Base-by-base conservation (phyloP, 1,140 invertebrate species). In the Pseudobourletiella spinata region DNA sequence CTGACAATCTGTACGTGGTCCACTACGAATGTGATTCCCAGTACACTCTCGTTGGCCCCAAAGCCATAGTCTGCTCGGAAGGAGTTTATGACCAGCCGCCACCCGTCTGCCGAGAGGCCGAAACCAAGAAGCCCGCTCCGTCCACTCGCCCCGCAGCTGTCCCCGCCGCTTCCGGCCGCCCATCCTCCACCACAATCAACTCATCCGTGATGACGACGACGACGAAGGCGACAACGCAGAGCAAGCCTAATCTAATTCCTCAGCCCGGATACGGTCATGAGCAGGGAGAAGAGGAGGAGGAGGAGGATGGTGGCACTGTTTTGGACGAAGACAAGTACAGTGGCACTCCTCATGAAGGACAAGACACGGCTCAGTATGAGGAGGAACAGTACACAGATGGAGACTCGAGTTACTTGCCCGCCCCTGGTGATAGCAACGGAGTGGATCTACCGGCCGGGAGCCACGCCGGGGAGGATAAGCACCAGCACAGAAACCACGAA, bases 11-110 rank as follows among this genome's bases (percentile, higher is more conserved):
- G 81, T 79, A 64, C 85, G 80, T 73, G 44, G 84, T 89, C 4
- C 84, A 85, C 63, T 93, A 92, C 71, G 80, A 79, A 16, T 95
- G 91, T 71, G 78, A 82, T 4, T 70, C 73, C 15, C 77, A 85
- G 2, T 89, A 82, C 72, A 79, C 78, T 63, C 75, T 94, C 46
- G 76, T 82, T 22, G 91, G 91, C 22, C 76, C 83, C 0, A 77
- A 79, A 8, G 77, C 80, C 54, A 79, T 91, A 26, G 79, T 79
- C 28, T 95, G 91, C 70, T 77, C 83, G 16, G 84, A 81, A 50
- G 91, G 91, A 1, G 80, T 83, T 56, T 94, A 89, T 79, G 88
- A 92, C 73, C 82, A 83, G 43, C 76, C 81, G 0, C 75, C 86
- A 22, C 90, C 90, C 0, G 54, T 62, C 61, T 70, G 58, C 60